Percentiles rank a stretch among this genome's conserved stretches.
Conservation (phyloP, 2,113 vertebrate species). For the Mastomys natalensis region DNA sequence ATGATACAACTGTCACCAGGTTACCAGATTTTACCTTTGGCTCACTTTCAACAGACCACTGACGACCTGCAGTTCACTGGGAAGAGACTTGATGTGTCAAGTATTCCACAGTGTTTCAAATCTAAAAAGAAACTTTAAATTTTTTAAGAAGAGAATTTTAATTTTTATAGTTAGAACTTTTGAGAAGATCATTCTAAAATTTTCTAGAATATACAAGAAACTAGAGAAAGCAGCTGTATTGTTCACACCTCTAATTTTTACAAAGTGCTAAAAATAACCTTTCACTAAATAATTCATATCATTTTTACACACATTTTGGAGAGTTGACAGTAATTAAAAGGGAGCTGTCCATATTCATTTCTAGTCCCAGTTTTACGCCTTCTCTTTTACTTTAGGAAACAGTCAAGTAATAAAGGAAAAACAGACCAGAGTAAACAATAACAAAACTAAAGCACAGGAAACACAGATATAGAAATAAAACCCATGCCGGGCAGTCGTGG, state of each 20-base stretch:
- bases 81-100: conserved; percentile 9
- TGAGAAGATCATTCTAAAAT: conserved; percentile 11
- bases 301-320: not conserved
- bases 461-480: not conserved
- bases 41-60: not conserved
- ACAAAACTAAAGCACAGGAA: not conserved
- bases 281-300: not conserved
- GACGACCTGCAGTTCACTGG: not conserved
- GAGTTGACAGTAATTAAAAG: not conserved
- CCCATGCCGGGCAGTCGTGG: too few relatives aligned
- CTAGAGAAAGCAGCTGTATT: conserved; percentile 31
- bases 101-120: not conserved
- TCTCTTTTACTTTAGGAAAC: not conserved
- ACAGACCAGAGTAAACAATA: not conserved
- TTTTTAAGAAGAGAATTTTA: not conserved
- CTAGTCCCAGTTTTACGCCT: not conserved
- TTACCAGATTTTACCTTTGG: not conserved
- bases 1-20: not conserved
- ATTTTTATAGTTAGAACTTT: not conserved
- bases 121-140: not conserved
- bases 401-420: not conserved
- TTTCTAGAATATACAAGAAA: conserved; percentile 20
- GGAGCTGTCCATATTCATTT: not conserved
- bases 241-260: not conserved
- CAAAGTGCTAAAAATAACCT: not conserved